A percentile compares a stretch with the other conserved stretches of the same genome.
phyloP scores from a whole-genome alignment of 2,888 invertebrate genomes.

The Lordiphosa fenestrarum region DNA sequence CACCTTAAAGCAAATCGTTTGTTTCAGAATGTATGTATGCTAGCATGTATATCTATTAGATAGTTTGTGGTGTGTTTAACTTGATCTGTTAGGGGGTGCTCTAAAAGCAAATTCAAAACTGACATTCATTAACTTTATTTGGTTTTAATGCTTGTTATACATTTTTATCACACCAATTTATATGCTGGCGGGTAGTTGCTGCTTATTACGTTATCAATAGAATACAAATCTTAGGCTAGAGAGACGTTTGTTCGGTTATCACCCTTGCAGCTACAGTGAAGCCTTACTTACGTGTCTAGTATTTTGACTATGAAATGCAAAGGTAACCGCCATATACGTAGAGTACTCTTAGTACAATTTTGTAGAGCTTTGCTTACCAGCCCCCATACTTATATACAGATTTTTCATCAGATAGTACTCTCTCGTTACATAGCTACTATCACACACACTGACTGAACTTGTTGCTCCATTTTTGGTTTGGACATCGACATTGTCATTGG shows the following conservation, averaged over 20 bases:
- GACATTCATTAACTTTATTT: slow-evolving; percentile 39
- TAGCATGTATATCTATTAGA: slow-evolving; percentile 32
- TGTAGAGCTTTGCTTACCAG: slow-evolving; percentile 12
- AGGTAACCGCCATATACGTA: slow-evolving; percentile 44
- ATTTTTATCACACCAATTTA: slow-evolving; percentile 77
- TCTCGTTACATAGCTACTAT: slow-evolving; percentile 70
- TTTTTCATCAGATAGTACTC: slow-evolving; percentile 34
- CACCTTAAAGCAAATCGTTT: slow-evolving; percentile 40
- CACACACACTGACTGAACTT: slow-evolving; percentile 57
- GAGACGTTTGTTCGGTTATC: slow-evolving; percentile 46
- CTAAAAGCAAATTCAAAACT: slow-evolving; percentile 62
- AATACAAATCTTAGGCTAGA: slow-evolving; percentile 48
- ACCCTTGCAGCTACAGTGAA: slow-evolving; percentile 72
- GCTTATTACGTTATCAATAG: slow-evolving; percentile 49
- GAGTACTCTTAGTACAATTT: slow-evolving; percentile 33
- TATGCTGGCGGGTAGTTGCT: slow-evolving; percentile 78
- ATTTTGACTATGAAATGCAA: slow-evolving; percentile 48
- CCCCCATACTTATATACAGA: slow-evolving; percentile 20
- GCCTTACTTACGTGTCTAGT: slow-evolving; percentile 62
- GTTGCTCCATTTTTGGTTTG: slow-evolving; percentile 28
- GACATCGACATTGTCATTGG: slow-evolving; percentile 30
- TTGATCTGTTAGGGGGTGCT: slow-evolving; percentile 24
- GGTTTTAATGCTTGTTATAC: slow-evolving; percentile 46
- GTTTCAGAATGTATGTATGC: no score
- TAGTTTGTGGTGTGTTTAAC: slow-evolving; percentile 5